Percentiles rank a stretch among this genome's conserved stretches.
Evolutionary conservation across 35 echinoderm and acorn worm species (phyloP).

Genomic region (Apostichopus japonicus): DNA sequence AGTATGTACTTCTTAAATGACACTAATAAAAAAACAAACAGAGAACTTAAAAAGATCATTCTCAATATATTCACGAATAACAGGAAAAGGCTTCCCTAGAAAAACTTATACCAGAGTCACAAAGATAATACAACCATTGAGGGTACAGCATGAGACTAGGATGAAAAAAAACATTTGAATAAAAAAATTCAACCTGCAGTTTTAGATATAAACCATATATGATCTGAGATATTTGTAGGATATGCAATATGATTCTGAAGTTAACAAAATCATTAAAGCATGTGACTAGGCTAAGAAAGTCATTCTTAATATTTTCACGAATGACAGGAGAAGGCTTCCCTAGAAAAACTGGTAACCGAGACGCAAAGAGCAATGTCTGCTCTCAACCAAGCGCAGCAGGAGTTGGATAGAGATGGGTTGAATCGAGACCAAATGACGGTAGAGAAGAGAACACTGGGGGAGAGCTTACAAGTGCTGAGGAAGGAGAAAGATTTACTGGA

Average conservation of each 20-base stretch:
- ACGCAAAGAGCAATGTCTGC: constrained; percentile 59
- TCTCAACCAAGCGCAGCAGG: constrained; percentile 69
- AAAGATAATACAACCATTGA: constrained; percentile 83
- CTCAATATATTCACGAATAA: too few species aligned
- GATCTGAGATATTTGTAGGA: too few species aligned
- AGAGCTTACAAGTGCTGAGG: constrained; percentile 46
- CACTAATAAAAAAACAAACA: too few species aligned
- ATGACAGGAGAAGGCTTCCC: constrained; percentile 73
- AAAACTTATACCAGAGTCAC: constrained; percentile 71
- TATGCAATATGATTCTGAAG: too few species aligned
- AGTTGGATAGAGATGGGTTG: constrained; percentile 50
- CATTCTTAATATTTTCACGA: too few species aligned
- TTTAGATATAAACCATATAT: constrained; percentile 77
- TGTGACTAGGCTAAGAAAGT: too few species aligned
- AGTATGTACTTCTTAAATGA: too few species aligned
- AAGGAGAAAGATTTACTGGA: constrained; percentile 82
- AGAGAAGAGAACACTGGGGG: constrained; percentile 71
- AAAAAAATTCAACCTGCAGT: constrained; percentile 86
- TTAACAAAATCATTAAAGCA: too few species aligned
- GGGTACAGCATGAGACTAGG: constrained; percentile 82
- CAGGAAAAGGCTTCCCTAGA: constrained; percentile 88
- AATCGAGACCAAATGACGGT: constrained; percentile 60
- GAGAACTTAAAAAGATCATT: too few species aligned
- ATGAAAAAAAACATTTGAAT: constrained; percentile 72
- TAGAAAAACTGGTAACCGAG: constrained; percentile 83